These are phyloP conservation scores for Rhinoderma darwinii DNA, from an alignment of 2,113 vertebrate species.

Conservation along the genomic window DNA sequence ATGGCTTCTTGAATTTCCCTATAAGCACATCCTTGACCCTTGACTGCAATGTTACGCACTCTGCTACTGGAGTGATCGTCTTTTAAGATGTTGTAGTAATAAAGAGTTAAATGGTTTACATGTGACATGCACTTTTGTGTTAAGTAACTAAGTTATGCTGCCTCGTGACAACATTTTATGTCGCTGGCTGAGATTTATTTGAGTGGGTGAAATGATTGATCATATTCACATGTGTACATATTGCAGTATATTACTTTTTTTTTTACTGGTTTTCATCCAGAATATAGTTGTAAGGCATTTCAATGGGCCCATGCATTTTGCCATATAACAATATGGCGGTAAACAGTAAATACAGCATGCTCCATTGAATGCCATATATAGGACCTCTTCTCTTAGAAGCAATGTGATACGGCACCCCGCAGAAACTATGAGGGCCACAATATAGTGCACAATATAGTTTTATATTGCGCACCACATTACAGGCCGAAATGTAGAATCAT, in stretches of 20 bases:
- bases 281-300: not conserved
- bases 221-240: not conserved
- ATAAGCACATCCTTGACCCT: not conserved
- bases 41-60: not conserved
- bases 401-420: not conserved
- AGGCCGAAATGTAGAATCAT: no score
- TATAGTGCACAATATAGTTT: no score
- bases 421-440: no score
- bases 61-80: not conserved
- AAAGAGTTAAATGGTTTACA: constrained; percentile 14
- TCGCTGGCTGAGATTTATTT: not conserved
- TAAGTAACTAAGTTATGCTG: constrained; percentile 4
- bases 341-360: not conserved
- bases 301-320: not conserved
- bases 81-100: not conserved
- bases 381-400: no score
- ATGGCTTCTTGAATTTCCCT: not conserved
- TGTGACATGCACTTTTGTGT: not conserved
- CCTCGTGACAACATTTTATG: constrained; percentile 7
- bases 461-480: no score
- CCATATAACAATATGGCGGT: not conserved
- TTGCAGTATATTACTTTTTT: no score
- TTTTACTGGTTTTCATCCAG: no score
- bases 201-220: not conserved
- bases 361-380: not conserved